phyloP scores from a whole-genome alignment of 2,797 vertebrate species.

The Galagoides demidoff region DNA sequence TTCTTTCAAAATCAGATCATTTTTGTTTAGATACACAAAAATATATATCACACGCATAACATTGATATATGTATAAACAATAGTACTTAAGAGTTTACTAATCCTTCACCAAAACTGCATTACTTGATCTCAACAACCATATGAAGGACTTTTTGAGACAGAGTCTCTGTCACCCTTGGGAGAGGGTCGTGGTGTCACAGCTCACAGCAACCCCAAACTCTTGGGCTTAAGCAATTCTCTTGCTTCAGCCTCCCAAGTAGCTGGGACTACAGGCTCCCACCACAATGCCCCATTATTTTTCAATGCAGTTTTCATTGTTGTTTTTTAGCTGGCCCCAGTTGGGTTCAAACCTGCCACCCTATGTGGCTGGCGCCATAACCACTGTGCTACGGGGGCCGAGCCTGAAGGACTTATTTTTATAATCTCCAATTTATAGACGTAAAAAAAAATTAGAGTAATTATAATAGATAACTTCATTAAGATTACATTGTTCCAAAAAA shows the following conservation, averaged over 20 bases:
- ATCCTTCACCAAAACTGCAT: conserved; percentile 49
- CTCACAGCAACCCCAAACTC: too few relatives aligned
- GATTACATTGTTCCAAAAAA: not conserved
- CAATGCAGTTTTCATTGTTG: too few relatives aligned
- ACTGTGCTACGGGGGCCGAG: too few relatives aligned
- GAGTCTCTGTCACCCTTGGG: too few relatives aligned
- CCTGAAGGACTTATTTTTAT: conserved; percentile 41
- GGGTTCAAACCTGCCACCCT: too few relatives aligned
- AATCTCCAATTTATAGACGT: conserved; percentile 49
- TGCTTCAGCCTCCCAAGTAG: too few relatives aligned
- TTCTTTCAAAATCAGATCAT: conserved; percentile 68
- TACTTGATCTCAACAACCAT: conserved; percentile 31
- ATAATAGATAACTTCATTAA: conserved; percentile 10
- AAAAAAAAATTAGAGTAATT: conserved; percentile 25
- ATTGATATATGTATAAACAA: not conserved
- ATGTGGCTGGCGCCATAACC: too few relatives aligned
- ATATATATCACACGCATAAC: not conserved
- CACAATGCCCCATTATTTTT: too few relatives aligned
- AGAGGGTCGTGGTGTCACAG: too few relatives aligned
- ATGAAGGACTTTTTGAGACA: not conserved
- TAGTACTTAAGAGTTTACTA: conserved; percentile 1
- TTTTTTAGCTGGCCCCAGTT: too few relatives aligned
- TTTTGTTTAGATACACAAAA: conserved; percentile 26
- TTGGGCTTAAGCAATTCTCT: too few relatives aligned
- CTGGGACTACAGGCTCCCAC: too few relatives aligned